phyloP scores from a whole-genome alignment of 2,113 vertebrate species.

The Pica pica region DNA sequence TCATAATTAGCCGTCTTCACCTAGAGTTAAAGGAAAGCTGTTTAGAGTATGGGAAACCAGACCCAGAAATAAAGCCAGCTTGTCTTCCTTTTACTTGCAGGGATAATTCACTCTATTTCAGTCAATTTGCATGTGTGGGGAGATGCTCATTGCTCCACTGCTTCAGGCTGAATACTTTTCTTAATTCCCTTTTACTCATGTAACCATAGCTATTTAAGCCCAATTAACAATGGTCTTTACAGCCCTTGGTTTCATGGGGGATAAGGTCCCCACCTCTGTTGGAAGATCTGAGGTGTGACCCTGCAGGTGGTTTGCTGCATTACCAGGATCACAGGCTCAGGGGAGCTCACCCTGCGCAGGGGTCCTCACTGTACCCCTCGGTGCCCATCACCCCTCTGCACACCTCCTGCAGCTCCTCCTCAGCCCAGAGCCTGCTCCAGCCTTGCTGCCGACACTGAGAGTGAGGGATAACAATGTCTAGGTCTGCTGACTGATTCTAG shows the following conservation, averaged over 20 bases:
- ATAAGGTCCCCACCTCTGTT: background rate
- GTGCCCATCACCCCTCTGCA: background rate
- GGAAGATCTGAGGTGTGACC: background rate
- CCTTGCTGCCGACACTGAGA: rapidly evolving
- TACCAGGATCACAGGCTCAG: rapidly evolving
- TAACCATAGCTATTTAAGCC: background rate
- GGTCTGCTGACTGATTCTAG: background rate
- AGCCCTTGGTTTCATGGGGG: background rate
- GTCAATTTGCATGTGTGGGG: background rate
- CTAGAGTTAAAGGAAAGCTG: background rate
- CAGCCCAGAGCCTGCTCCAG: background rate
- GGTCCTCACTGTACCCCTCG: no score
- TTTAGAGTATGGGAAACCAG: background rate
- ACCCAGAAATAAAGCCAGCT: background rate
- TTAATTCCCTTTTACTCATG: background rate
- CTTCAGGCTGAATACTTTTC: background rate
- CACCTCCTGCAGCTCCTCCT: background rate
- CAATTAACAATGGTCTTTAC: background rate
- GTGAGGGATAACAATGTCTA: background rate
- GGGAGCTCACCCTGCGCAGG: background rate
- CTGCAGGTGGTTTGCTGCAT: background rate
- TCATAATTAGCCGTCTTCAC: background rate
- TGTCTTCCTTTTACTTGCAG: background rate
- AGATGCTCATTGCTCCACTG: background rate
- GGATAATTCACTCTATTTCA: background rate